Evolutionary conservation across 1,140 invertebrate genomes (phyloP).

Genomic region (Maniola jurtina): DNA sequence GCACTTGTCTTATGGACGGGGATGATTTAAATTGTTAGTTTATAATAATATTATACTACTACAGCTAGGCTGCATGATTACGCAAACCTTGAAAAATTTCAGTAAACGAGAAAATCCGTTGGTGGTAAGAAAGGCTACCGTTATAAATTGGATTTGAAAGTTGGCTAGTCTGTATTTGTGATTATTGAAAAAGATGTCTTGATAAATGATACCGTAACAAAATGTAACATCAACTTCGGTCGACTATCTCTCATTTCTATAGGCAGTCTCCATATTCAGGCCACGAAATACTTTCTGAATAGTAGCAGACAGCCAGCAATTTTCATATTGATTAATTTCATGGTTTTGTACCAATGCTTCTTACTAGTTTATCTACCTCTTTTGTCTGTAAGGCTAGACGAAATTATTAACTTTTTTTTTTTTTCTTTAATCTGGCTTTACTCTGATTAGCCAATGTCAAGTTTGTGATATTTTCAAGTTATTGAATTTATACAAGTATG

Average conservation of each 20-base stretch:
- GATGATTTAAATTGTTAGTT: no score
- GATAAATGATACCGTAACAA: conserved; percentile 5
- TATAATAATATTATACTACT: no score
- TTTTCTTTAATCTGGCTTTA: no score
- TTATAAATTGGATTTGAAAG: not conserved
- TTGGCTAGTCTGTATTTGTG: not conserved
- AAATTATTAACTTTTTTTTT: no score
- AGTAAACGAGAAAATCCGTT: no score
- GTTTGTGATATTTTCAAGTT: no score
- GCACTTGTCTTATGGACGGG: no score
- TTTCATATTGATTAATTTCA: not conserved
- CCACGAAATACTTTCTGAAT: not conserved
- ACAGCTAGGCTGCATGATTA: no score
- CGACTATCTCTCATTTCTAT: conserved; percentile 3
- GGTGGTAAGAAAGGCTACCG: no score
- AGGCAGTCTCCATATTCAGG: not conserved
- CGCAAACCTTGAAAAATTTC: no score
- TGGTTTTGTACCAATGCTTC: not conserved
- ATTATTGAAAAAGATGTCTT: conserved; percentile 3
- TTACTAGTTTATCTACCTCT: not conserved
- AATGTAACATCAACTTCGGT: not conserved
- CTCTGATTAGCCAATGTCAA: no score
- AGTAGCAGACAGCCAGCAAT: not conserved
- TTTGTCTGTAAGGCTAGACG: not conserved
- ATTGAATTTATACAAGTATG: no score